Percentiles rank a stretch among this genome's conserved stretches.
These are phyloP conservation scores for Torymus tubicola DNA, from an alignment of 2,888 invertebrate genomes.

Conservation along the genomic window DNA sequence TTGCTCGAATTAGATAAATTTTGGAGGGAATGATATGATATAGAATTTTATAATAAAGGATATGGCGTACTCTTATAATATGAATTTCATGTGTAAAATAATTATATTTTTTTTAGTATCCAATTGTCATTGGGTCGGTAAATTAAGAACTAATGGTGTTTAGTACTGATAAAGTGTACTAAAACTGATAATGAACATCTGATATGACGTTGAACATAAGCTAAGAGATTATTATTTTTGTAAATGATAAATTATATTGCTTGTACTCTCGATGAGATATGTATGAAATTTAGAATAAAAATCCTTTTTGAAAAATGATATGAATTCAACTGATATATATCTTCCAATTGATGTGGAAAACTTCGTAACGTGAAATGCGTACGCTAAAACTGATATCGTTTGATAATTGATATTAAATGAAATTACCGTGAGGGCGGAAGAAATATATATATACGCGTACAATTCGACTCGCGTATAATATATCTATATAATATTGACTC, in stretches of 20 bases:
- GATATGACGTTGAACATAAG: no score
- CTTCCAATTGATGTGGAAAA: neutral
- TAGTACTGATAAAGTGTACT: neutral
- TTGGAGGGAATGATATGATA: neutral
- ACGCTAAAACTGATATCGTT: neutral
- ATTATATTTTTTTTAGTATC: neutral
- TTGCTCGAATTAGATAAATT: no score
- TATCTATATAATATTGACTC: no score
- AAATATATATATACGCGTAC: neutral
- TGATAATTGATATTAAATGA: no score
- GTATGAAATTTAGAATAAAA: neutral
- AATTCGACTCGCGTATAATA: no score
- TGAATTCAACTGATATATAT: neutral
- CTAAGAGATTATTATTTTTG: neutral
- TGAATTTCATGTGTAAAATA: neutral
- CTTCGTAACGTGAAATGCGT: neutral
- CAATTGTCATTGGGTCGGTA: no score
- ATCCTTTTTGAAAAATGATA: constrained; percentile 4
- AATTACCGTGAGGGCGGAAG: no score
- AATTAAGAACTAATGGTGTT: neutral
- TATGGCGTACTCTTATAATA: neutral
- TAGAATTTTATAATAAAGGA: neutral
- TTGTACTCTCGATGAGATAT: neutral
- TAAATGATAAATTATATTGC: neutral
- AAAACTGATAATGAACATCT: neutral